Evolutionary conservation across 2,888 invertebrate species (phyloP).

Genomic region (Caenorhabditis parvicauda): DNA sequence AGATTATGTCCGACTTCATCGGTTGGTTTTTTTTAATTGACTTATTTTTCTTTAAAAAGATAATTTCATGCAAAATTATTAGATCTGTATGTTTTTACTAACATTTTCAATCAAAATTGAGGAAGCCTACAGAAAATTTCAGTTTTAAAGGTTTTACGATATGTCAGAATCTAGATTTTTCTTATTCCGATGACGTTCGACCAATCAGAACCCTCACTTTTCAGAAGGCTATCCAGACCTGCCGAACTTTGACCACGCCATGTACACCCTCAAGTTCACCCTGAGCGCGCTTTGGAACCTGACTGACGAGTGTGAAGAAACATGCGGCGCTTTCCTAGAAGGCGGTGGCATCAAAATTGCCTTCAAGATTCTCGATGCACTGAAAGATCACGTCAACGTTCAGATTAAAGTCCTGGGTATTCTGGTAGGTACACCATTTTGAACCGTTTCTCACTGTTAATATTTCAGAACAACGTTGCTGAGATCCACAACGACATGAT

Average conservation of each 20-base stretch:
- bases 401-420: conserved; percentile 77
- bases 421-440: conserved; percentile 64
- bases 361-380: conserved; percentile 70
- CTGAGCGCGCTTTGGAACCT: conserved; percentile 78
- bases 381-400: conserved; percentile 69
- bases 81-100: too few relatives aligned
- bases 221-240: too few relatives aligned
- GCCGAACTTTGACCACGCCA: conserved; percentile 63
- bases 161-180: too few relatives aligned
- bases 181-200: too few relatives aligned
- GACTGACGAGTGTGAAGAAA: conserved; percentile 76
- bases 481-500: conserved; percentile 71
- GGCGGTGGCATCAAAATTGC: conserved; percentile 74
- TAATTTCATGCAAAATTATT: too few relatives aligned
- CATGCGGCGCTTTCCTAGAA: conserved; percentile 73
- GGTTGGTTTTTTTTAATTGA: conserved; percentile 5
- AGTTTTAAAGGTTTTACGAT: too few relatives aligned
- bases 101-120: too few relatives aligned
- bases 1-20: conserved; percentile 30
- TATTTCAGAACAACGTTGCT: conserved; percentile 73
- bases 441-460: neutral
- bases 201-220: too few relatives aligned
- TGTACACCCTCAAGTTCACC: conserved; percentile 77
- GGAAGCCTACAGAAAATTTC: too few relatives aligned
- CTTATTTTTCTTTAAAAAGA: too few relatives aligned